Percentiles rank a stretch among this genome's conserved stretches.
Evolutionary conservation across 2,113 vertebrate genomes (phyloP).

Genomic region (Promerops cafer): DNA sequence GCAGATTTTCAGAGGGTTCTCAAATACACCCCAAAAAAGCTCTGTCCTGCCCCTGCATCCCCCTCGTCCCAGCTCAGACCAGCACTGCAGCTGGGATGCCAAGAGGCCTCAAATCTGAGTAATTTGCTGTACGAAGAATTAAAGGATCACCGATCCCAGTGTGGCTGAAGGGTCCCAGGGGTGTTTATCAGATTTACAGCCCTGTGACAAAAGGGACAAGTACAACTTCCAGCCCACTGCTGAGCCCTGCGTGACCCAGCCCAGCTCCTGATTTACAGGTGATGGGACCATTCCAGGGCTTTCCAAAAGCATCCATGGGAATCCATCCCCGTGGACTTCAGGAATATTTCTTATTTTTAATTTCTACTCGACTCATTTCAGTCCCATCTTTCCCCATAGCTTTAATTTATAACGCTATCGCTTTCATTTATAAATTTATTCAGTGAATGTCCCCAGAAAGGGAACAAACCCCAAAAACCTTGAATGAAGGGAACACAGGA

Average conservation of each 20-base stretch:
- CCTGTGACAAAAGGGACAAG: background rate
- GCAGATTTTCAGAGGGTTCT: background rate
- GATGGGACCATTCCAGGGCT: background rate
- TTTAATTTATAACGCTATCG: background rate
- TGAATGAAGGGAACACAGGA: background rate
- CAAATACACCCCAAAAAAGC: background rate
- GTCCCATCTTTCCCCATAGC: background rate
- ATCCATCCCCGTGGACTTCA: accelerated
- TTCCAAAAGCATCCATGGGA: background rate
- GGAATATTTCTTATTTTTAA: background rate
- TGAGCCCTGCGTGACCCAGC: background rate
- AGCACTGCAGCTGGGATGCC: background rate
- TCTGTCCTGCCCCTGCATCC: background rate
- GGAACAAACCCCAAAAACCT: background rate
- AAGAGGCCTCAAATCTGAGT: background rate
- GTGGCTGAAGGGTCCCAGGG: background rate
- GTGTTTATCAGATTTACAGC: background rate
- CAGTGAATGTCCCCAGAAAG: background rate
- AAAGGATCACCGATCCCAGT: accelerated
- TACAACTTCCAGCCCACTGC: background rate
- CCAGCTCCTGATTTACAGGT: background rate
- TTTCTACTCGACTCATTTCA: background rate
- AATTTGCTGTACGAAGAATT: background rate
- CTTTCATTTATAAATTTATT: background rate
- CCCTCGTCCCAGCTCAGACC: background rate